Conservation (phyloP, 2,888 invertebrate genomes). For the Drosophila vallismaia region DNA sequence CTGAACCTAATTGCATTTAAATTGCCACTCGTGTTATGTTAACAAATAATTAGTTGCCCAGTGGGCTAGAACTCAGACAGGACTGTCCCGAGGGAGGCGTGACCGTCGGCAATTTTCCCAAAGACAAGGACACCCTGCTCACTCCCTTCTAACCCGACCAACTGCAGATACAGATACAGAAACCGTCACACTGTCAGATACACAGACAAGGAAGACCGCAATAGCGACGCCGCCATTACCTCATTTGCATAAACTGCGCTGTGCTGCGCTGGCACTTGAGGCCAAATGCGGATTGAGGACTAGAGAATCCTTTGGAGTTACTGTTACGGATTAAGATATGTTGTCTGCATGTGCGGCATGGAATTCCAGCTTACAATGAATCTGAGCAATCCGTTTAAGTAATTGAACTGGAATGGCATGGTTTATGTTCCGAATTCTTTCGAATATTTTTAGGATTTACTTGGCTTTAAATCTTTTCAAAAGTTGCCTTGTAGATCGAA, state of each 20-base stretch:
- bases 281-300: constrained; percentile 34
- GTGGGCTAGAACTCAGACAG: constrained; percentile 61
- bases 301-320: constrained; percentile 12
- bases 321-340: constrained; percentile 22
- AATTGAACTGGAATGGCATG: constrained; percentile 13
- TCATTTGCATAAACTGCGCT: constrained; percentile 68
- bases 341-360: constrained; percentile 8
- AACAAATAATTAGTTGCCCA: constrained; percentile 80
- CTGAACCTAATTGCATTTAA: constrained; percentile 77
- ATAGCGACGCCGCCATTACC: constrained; percentile 25
- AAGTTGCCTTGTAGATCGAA: background rate
- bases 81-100: constrained; percentile 40
- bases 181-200: constrained; percentile 13
- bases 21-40: constrained; percentile 81
- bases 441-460: too few species aligned
- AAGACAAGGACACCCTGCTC: constrained; percentile 50
- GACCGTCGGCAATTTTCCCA: constrained; percentile 50
- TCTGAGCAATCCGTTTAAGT: constrained; percentile 30
- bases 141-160: background rate
- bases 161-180: constrained; percentile 12
- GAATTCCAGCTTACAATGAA: constrained; percentile 7
- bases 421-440: background rate
- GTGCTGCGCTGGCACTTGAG: constrained; percentile 15
- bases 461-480: too few species aligned
- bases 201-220: constrained; percentile 37